Evolutionary conservation across 2,888 invertebrate species (phyloP).

Genomic region (Micropterix aruncella): DNA sequence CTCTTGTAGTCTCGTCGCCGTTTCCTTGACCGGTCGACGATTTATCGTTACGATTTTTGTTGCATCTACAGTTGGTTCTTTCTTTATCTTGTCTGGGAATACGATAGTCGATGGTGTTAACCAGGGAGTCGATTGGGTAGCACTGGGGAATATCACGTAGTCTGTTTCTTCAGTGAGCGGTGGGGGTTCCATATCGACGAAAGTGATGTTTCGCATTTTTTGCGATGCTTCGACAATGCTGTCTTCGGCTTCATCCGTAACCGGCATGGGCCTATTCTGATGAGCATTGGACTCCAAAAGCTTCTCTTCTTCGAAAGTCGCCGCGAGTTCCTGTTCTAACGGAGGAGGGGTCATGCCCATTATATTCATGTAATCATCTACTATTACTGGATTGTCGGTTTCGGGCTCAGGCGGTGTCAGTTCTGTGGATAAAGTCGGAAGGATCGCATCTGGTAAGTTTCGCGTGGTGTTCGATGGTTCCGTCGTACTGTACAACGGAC

Average conservation of each 20-base stretch:
- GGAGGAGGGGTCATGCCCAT: not conserved
- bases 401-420: not conserved
- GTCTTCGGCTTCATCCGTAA: not conserved
- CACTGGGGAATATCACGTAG: slow-evolving; percentile 24
- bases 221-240: not conserved
- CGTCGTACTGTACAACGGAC: not conserved
- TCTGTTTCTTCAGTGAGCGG: not conserved
- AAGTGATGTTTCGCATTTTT: not conserved
- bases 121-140: slow-evolving; percentile 31
- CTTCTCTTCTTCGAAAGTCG: not conserved
- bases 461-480: not conserved
- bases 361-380: not conserved
- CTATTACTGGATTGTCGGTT: not conserved
- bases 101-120: slow-evolving; percentile 30
- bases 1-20: too few relatives aligned
- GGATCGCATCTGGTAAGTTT: not conserved
- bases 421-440: not conserved
- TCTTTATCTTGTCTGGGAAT: slow-evolving; percentile 22
- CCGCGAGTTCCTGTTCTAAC: not conserved
- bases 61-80: not conserved
- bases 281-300: not conserved
- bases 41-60: not conserved
- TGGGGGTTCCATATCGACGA: not conserved
- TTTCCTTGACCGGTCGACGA: not conserved
- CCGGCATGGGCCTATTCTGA: not conserved